Percentiles rank a stretch among this genome's conserved stretches.
Conservation (phyloP, 1,140 invertebrate species). For the Neelides sp. region DNA sequence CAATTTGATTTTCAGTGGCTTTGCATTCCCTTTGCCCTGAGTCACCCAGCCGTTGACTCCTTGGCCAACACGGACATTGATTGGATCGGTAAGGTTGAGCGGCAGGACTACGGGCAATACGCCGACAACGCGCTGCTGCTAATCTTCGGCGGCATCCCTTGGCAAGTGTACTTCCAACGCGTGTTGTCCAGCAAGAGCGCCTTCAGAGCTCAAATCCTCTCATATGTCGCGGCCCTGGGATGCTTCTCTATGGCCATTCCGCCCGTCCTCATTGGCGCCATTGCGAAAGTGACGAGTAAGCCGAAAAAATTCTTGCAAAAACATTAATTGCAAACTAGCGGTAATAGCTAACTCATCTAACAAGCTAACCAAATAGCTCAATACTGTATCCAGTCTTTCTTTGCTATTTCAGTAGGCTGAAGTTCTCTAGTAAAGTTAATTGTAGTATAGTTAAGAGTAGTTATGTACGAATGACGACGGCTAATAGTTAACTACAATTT, state of each 20-base stretch:
- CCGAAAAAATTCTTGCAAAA: slow-evolving; percentile 18
- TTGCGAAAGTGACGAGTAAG: slow-evolving; percentile 52
- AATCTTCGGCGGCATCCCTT: slow-evolving; percentile 69
- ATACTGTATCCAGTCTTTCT: no score
- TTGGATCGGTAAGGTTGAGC: slow-evolving; percentile 52
- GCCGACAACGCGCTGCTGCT: slow-evolving; percentile 57
- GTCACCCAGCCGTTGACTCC: slow-evolving; percentile 45
- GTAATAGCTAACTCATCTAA: background rate
- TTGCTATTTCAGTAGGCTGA: no score
- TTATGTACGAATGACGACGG: no score
- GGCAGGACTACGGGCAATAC: slow-evolving; percentile 47
- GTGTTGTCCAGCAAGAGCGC: slow-evolving; percentile 62
- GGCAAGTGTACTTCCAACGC: slow-evolving; percentile 75
- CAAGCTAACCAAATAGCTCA: no score
- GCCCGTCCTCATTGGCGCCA: slow-evolving; percentile 57
- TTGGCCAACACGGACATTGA: slow-evolving; percentile 37
- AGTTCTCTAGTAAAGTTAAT: no score
- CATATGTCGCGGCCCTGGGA: slow-evolving; percentile 57
- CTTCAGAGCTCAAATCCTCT: slow-evolving; percentile 54
- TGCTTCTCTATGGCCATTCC: slow-evolving; percentile 62
- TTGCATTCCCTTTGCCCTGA: slow-evolving; percentile 53
- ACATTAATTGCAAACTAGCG: slow-evolving; percentile 8
- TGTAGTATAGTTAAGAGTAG: no score
- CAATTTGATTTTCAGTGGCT: slow-evolving; percentile 39
- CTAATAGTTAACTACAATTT: no score